Evolutionary conservation across 2,888 invertebrate genomes (phyloP).

Genomic region (Netelia inedita): DNA sequence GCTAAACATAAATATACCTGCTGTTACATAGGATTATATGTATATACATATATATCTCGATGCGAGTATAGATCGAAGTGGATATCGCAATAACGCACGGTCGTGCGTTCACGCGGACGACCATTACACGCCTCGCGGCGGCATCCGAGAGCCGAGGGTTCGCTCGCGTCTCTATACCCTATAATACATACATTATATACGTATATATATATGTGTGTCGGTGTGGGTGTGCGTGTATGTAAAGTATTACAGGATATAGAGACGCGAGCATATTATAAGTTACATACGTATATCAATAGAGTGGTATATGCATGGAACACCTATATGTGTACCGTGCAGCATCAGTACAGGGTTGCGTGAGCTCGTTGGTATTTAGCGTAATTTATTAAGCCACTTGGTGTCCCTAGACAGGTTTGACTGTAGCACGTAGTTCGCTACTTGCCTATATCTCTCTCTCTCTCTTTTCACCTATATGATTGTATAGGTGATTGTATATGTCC

Average conservation of each 20-base stretch:
- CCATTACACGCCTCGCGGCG: constrained; percentile 32
- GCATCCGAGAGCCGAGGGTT: constrained; percentile 33
- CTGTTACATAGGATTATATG: background rate
- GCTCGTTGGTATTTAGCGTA: constrained; percentile 78
- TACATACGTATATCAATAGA: background rate
- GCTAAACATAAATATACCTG: background rate
- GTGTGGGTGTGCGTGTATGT: background rate
- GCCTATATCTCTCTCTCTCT: constrained; percentile 37
- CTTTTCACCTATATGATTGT: background rate
- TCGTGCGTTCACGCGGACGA: constrained; percentile 42
- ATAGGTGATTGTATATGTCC: background rate
- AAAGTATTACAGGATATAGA: background rate
- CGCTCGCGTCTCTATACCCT: constrained; percentile 14
- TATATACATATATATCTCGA: background rate
- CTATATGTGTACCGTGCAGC: constrained; percentile 22
- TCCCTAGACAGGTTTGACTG: constrained; percentile 65
- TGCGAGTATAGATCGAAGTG: constrained; percentile 46
- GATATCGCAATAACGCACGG: constrained; percentile 55
- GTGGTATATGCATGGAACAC: background rate
- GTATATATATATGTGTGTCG: background rate
- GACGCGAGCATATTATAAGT: no score
- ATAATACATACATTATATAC: constrained; percentile 9
- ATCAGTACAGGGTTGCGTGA: constrained; percentile 50
- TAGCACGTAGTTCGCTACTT: constrained; percentile 65
- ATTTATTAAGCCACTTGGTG: constrained; percentile 79